Evolutionary conservation across 2,888 invertebrate genomes (phyloP), one percentile per base, ranked within the genome.

Genomic region (Antheraea assamensis): DNA sequence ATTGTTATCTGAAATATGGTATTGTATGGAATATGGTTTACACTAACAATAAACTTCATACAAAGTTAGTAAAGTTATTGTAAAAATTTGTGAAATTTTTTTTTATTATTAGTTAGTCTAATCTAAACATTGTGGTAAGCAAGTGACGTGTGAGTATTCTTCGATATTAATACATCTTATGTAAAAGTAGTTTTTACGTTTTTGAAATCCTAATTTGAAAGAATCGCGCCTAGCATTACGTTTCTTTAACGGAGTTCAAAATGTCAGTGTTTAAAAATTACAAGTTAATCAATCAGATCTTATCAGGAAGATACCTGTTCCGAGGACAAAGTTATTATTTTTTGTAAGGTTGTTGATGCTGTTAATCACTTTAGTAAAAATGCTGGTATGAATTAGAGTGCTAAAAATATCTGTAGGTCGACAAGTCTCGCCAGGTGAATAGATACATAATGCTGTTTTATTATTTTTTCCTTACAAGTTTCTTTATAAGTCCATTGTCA

Each of bases 251-350:
- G 2, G 52, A 52, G n/a, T 55, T 61, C 2, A 61, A 27, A 61
- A 61, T 61, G 1, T 8, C 10, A 35, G 35, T 10, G 27, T 15
- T 61, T 61, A 27, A 61, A 61, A 24, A 58, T n/a, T n/a, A 7
- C 27, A 15, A 61, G 27, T 27, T 61, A 27, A 27, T 8, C 13
- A 2, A 24, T 4, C 27, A 27, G 27, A 68, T 31, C 66, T 68
- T 68, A 35, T 68, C 66, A 35, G 31, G 30, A 35, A 61, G 13
- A 61, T 35, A 31, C 31, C 31, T 8, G 7, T 68, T 68, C 68
- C n/a, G 35, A 68, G 68, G 68, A 66, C 10, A 21, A 68, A 68
- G n/a, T 68, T 30, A 30, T 64, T 30, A 64, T 30, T 58, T 64
- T 30, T 35, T 31, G 68, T 35, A 68, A 68, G 68, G 68, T 35